These are phyloP conservation scores for Dendropsophus ebraccatus DNA, from an alignment of 2,113 vertebrate genomes.

Conservation along the genomic window DNA sequence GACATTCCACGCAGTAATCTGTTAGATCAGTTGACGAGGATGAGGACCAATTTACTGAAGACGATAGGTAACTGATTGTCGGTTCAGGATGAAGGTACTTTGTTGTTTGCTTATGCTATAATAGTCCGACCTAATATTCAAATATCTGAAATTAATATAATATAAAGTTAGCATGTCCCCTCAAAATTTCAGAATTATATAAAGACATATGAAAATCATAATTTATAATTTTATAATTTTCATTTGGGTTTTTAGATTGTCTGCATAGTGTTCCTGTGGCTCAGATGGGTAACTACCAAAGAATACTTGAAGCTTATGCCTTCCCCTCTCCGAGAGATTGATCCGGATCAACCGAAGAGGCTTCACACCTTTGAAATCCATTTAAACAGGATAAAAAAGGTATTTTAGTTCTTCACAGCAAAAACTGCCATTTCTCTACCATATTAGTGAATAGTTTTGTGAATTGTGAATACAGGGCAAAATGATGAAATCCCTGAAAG, in stretches of 20 bases:
- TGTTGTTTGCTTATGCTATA: too few species aligned
- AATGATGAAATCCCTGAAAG: too few species aligned
- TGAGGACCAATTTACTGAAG: conserved; percentile 82
- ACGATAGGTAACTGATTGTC: conserved; percentile 73
- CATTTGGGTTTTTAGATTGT: conserved; percentile 69
- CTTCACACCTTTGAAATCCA: conserved; percentile 82
- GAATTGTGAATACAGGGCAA: too few species aligned
- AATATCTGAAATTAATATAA: too few species aligned
- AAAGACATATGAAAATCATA: too few species aligned
- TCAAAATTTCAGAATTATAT: neutral
- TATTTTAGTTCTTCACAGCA: conserved; percentile 55
- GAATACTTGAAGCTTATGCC: conserved; percentile 82
- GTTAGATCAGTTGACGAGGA: conserved; percentile 80
- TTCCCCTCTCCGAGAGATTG: conserved; percentile 80
- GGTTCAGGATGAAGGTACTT: conserved; percentile 81
- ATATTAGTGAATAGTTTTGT: neutral
- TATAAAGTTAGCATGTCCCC: neutral
- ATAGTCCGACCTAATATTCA: too few species aligned
- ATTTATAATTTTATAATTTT: too few species aligned
- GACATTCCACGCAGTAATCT: conserved; percentile 80
- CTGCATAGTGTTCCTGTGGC: conserved; percentile 82
- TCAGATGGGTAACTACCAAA: conserved; percentile 85
- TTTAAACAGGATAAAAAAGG: conserved; percentile 87
- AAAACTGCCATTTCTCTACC: neutral
- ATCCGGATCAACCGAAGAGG: conserved; percentile 83